phyloP scores from a whole-genome alignment of 37 sponge, comb jelly and placozoan species.

The Amphimedon queenslandica region DNA sequence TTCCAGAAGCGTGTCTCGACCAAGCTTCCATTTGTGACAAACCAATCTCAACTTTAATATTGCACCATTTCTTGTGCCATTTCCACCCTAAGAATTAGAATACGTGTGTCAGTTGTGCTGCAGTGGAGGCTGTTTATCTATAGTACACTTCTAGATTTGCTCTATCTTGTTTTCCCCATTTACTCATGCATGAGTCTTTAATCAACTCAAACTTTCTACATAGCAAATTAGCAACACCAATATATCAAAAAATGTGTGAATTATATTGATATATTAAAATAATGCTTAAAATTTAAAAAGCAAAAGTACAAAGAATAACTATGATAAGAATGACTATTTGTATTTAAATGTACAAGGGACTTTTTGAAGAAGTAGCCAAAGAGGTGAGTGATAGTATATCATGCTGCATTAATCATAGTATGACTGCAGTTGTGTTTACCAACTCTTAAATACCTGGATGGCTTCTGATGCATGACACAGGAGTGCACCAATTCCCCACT shows the following conservation, averaged over 20 bases:
- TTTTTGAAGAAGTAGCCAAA: neutral
- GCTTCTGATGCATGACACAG: conserved; percentile 16
- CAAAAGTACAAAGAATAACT: no score
- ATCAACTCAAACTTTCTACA: no score
- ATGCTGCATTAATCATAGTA: neutral
- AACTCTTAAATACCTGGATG: conserved; percentile 25
- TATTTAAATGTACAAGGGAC: neutral
- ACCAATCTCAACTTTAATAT: conserved; percentile 33
- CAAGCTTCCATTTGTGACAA: conserved; percentile 17
- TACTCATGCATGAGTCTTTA: no score
- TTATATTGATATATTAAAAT: no score
- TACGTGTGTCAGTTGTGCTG: neutral
- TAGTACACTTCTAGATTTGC: no score
- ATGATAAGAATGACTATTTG: no score
- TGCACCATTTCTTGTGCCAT: conserved; percentile 44
- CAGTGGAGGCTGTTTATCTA: no score
- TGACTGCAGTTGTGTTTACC: neutral
- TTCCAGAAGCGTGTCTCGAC: conserved; percentile 8
- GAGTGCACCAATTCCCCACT: conserved; percentile 28
- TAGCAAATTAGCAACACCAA: no score
- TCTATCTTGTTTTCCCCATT: no score
- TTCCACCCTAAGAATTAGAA: conserved; percentile 5
- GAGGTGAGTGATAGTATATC: neutral
- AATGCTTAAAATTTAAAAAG: no score
- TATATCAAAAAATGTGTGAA: no score